phyloP scores from a whole-genome alignment of 2,113 vertebrate genomes.

The Dicaeum eximium region DNA sequence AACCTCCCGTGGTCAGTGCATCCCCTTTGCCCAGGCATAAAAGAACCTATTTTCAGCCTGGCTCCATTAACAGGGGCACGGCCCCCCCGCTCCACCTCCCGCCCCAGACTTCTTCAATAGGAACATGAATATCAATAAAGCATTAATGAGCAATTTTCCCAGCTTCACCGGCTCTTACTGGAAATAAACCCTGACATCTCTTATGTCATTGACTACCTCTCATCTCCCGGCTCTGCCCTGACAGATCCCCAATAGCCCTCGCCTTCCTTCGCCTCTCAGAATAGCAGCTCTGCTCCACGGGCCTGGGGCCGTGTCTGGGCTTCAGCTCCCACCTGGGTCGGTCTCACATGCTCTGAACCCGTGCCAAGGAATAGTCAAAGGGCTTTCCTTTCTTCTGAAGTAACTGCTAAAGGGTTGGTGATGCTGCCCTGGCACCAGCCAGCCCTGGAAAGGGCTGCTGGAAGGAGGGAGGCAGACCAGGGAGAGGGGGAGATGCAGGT shows the following conservation, averaged over 20 bases:
- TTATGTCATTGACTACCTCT: slow-evolving; percentile 57
- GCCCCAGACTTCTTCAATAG: slow-evolving; percentile 55
- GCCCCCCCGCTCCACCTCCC: background rate
- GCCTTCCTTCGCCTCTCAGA: background rate
- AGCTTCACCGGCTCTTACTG: slow-evolving; percentile 70
- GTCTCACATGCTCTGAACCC: background rate
- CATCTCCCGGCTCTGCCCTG: background rate
- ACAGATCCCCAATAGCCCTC: slow-evolving; percentile 31
- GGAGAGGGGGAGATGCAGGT: background rate
- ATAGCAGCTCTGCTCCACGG: background rate
- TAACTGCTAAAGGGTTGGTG: background rate
- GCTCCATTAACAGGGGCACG: slow-evolving; percentile 49
- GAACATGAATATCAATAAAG: slow-evolving; percentile 71
- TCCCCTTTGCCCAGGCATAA: slow-evolving; percentile 57
- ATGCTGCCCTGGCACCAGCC: background rate
- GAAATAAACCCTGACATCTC: slow-evolving; percentile 66
- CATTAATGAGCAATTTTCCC: slow-evolving; percentile 70
- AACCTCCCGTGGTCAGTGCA: slow-evolving; percentile 12
- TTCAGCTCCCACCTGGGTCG: background rate
- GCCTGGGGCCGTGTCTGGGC: background rate
- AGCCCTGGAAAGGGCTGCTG: background rate
- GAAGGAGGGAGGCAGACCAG: background rate
- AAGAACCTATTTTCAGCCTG: slow-evolving; percentile 58
- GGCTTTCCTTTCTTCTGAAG: background rate
- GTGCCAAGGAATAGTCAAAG: background rate